phyloP scores from a whole-genome alignment of 2,797 vertebrate genomes.

The Centroberyx gerrardi region DNA sequence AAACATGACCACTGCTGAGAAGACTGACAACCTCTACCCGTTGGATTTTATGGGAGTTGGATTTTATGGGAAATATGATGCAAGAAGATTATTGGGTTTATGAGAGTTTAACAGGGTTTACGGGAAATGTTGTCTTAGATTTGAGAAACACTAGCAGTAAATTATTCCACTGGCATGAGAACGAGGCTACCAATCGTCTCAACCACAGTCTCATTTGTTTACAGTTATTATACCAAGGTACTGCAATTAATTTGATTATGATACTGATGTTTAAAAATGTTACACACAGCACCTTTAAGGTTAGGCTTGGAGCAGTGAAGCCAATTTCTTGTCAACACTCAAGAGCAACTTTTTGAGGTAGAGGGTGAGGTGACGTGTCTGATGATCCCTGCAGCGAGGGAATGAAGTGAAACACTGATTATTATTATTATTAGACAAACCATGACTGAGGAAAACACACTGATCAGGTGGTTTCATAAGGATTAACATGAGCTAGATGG shows the following conservation, averaged over 20 bases:
- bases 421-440: background rate
- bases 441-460: background rate
- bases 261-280: background rate
- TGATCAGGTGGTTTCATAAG: background rate
- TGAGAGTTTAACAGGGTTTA: too few species aligned
- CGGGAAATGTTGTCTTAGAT: too few species aligned
- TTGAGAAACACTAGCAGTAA: too few species aligned
- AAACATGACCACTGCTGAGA: too few species aligned
- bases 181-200: background rate
- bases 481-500: background rate
- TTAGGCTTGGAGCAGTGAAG: background rate
- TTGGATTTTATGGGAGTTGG: too few species aligned
- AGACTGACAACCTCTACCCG: too few species aligned
- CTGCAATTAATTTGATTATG: too few species aligned
- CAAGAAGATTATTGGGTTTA: too few species aligned
- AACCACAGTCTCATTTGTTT: too few species aligned
- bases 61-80: too few species aligned
- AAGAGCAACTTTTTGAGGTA: slow-evolving; percentile 19
- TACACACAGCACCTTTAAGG: background rate
- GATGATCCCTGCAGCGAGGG: slow-evolving; percentile 1
- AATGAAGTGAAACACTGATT: background rate
- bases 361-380: background rate
- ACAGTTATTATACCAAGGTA: too few species aligned
- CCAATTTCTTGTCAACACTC: slow-evolving; percentile 6
- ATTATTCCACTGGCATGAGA: background rate